Evolutionary conservation across 2,797 vertebrate genomes (phyloP).

Genomic region (Ceryle rudis): DNA sequence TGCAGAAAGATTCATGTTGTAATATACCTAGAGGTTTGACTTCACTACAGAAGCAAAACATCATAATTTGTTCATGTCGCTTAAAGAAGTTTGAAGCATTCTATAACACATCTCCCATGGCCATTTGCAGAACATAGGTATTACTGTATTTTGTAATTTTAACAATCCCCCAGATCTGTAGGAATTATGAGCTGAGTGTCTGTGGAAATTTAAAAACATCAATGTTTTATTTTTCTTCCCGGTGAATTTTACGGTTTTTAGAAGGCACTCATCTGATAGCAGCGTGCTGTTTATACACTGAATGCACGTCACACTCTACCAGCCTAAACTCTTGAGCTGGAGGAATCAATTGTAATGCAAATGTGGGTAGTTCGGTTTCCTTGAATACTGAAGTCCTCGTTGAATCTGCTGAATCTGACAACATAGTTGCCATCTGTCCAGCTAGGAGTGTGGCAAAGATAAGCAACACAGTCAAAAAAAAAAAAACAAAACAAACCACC

Average conservation of each 20-base stretch:
- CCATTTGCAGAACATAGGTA: background rate
- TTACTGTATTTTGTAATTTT: background rate
- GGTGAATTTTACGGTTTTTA: background rate
- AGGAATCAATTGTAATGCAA: constrained; percentile 12
- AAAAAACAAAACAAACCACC: too few species aligned
- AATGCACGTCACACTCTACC: background rate
- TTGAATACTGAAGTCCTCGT: background rate
- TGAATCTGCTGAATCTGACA: background rate
- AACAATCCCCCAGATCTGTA: background rate
- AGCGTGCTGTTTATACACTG: background rate
- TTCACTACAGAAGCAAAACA: background rate
- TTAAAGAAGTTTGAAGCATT: background rate
- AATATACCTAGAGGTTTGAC: background rate
- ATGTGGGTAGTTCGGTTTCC: background rate
- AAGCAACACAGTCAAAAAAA: background rate
- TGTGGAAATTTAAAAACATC: background rate
- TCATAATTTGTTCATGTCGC: background rate
- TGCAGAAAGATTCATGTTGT: background rate
- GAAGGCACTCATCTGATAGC: background rate
- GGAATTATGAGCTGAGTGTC: background rate
- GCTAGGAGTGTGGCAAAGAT: background rate
- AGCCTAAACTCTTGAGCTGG: background rate
- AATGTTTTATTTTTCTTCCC: background rate
- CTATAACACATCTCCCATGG: background rate
- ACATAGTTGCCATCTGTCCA: background rate